Conservation (phyloP, 2,888 invertebrate species). For the Drosophila sordidapex region DNA sequence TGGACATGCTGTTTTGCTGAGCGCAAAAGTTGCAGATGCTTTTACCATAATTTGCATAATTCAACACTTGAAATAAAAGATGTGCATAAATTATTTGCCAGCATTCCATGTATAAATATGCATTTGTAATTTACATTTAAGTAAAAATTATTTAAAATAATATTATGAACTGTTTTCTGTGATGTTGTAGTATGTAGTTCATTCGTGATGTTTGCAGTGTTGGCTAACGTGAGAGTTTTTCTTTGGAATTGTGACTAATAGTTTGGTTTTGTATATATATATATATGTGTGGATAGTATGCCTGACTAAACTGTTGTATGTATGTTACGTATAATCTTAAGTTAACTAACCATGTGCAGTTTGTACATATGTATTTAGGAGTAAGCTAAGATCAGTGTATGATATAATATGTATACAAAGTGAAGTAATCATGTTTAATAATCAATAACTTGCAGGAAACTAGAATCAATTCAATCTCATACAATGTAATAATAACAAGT, state of each 20-base stretch:
- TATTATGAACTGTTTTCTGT: constrained; percentile 11
- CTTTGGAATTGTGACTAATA: constrained; percentile 11
- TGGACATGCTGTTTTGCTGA: constrained; percentile 43
- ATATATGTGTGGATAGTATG: constrained; percentile 21
- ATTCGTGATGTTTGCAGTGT: constrained; percentile 43
- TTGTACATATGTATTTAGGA: constrained; percentile 41
- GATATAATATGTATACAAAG: constrained; percentile 24
- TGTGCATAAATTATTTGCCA: background rate
- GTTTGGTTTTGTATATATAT: constrained; percentile 50
- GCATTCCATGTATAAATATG: constrained; percentile 1
- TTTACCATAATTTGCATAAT: constrained; percentile 60
- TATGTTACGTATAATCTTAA: constrained; percentile 43
- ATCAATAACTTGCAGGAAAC: constrained; percentile 63
- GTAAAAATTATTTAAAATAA: background rate
- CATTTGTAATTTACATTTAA: constrained; percentile 19
- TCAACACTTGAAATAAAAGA: constrained; percentile 35
- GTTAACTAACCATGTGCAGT: constrained; percentile 17
- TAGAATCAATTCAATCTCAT: constrained; percentile 57
- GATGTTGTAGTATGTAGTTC: constrained; percentile 5
- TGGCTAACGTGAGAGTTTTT: constrained; percentile 9
- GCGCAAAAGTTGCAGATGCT: constrained; percentile 37
- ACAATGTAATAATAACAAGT: constrained; percentile 40
- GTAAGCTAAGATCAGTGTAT: constrained; percentile 41
- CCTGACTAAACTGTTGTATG: constrained; percentile 61
- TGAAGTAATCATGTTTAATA: constrained; percentile 24